Evolutionary conservation across 2,888 invertebrate species (phyloP), one percentile per base, ranked within the genome.

Genomic region (Odontothrips loti): DNA sequence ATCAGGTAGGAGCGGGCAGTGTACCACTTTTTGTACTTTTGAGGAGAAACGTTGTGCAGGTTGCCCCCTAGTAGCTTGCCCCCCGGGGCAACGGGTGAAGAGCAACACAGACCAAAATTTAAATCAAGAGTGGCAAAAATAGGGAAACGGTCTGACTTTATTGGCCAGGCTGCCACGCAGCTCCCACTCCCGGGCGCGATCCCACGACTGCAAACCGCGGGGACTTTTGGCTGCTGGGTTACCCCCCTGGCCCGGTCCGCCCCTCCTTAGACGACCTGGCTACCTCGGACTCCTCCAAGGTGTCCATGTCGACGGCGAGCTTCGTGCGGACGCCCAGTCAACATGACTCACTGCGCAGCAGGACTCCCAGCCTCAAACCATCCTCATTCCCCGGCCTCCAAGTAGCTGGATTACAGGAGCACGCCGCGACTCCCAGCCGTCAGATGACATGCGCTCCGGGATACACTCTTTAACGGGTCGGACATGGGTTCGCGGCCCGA

Each of bases 181-280:
- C 91, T 90, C 92, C 91, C 94, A 95, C 96, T 97, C 96, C 95
- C 94, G 93, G 95, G 93, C 95, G 96, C 96, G 93, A 95, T 95
- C 96, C 96, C 95, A 94, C 96, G 96, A 97, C 96, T 96, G 96
- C 95, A 91, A 93, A 92, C 95, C 96, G 95, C 96, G 96, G 96
- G 93, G 94, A 95, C 96, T 97, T 96, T 97, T 96, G 96, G 96
- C 96, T 97, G 97, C 96, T 97, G 95, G 93, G 95, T 96, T 95
- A 94, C 96, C 95, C 95, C 95, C 93, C 97, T 97, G 96, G 95
- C 96, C 97, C 97, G 94, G 91, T 97, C 90, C 96, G 94, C 94
- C 95, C 93, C 96, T 96, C 97, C 93, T 97, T 96, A 94, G 92
- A 91, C 91, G 94, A 97, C 97, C 95, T 95, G 95, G 93, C 90